Evolutionary conservation across 92 coral and sea anemone species (phyloP), one percentile per base, ranked within the genome.

Genomic region (Ricordea florida): DNA sequence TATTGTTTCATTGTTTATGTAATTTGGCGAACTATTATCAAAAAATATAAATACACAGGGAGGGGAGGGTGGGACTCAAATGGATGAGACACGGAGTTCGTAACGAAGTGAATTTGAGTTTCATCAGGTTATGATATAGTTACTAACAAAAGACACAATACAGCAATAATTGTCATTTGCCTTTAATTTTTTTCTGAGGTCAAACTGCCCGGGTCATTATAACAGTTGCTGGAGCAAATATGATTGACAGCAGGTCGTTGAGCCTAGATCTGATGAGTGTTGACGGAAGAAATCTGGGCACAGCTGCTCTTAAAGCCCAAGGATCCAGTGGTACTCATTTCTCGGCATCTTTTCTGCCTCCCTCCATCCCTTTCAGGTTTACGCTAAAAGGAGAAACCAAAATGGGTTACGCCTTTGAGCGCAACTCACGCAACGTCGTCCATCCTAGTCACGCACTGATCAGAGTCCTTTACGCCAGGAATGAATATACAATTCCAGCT

Each of bases 301-400:
- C 73, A 10, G 46, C 62, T 17, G 17, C 85, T 11, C 44, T 89
- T 20, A 89, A 30, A 20, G 71, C 94, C 9, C 56, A 79, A 26
- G 86, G 88, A 43, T 48, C 41, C 4, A 31, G 74, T 62, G 86
- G 86, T 5, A 81, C 79, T 1, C 98, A 84, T 41, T 87, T 85
- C 72, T 45, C 62, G 13, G 85, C 87, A 10, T 73, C 89, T 0
- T 89, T 92, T 55, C 17, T 24, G 30, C 91, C 98, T 48, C 98
- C 98, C 7, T 30, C 75, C 3, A 66, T 51, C 34, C 69, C 90
- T 25, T 92, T 92, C 58, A 84, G 67, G 31, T 52, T 92, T 27
- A 62, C 53, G 46, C 66, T 89, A 16, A 85, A 66, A 72, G 94
- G 94, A 6, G 74, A 46, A 58, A 92, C 98, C 11, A 85, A 60